Evolutionary conservation across 2,888 invertebrate genomes (phyloP).

Genomic region (Scotopteryx bipunctaria): DNA sequence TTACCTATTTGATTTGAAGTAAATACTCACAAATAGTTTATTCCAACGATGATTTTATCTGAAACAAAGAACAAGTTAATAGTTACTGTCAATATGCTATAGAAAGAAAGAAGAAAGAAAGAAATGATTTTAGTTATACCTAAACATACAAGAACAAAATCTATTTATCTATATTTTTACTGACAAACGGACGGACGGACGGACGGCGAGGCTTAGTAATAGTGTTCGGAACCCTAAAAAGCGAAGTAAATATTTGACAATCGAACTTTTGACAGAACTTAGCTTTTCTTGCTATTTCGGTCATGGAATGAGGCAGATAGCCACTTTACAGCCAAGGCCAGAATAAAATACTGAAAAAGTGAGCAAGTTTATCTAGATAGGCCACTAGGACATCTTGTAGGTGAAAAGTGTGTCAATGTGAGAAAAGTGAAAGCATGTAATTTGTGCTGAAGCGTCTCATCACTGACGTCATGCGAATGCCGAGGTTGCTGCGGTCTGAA

Average conservation of each 20-base stretch:
- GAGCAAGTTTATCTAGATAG: not conserved
- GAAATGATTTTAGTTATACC: too few species aligned
- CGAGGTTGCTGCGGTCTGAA: conserved; percentile 15
- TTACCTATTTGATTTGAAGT: too few species aligned
- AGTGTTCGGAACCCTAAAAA: too few species aligned
- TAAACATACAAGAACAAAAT: too few species aligned
- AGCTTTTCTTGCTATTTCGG: too few species aligned
- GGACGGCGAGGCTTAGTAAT: too few species aligned
- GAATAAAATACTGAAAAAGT: not conserved
- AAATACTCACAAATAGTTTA: conserved; percentile 43
- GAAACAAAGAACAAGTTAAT: conserved; percentile 35
- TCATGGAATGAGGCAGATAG: too few species aligned
- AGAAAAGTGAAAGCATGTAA: conserved; percentile 41
- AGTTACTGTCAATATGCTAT: not conserved
- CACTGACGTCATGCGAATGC: conserved; percentile 39
- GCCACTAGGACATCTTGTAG: conserved; percentile 1
- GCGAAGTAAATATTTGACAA: too few species aligned
- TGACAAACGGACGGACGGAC: too few species aligned
- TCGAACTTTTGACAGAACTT: too few species aligned
- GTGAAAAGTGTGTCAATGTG: conserved; percentile 43
- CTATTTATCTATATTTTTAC: too few species aligned
- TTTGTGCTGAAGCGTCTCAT: conserved; percentile 34
- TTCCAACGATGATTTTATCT: conserved; percentile 41
- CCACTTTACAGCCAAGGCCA: not conserved
- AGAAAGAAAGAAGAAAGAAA: too few species aligned